Evolutionary conservation across 2,888 invertebrate genomes (phyloP).

Genomic region (Agrotis puta): DNA sequence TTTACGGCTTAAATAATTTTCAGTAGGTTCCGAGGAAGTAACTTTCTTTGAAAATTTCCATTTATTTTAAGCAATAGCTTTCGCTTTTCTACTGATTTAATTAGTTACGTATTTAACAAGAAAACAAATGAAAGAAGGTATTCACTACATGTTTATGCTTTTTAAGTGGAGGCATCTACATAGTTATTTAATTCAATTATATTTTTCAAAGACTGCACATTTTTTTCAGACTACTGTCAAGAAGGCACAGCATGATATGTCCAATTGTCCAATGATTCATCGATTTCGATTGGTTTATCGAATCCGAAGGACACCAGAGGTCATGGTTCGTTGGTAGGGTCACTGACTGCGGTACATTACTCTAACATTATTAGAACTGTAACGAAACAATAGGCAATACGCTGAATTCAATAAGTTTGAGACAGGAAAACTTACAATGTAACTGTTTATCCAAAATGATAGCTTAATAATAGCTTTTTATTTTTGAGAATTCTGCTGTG

Average conservation of each 20-base stretch:
- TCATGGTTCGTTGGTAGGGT: constrained; percentile 73
- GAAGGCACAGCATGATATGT: constrained; percentile 27
- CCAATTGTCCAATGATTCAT: constrained; percentile 56
- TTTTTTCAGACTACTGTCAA: constrained; percentile 30
- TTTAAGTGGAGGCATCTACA: background rate
- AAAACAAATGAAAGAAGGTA: background rate
- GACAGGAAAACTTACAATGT: constrained; percentile 27
- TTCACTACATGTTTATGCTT: background rate
- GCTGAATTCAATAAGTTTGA: constrained; percentile 30
- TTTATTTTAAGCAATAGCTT: no score
- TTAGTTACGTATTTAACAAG: background rate
- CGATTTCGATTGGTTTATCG: constrained; percentile 58
- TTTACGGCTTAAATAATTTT: no score
- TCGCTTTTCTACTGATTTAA: no score
- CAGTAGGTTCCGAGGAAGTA: no score
- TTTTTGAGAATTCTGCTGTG: constrained; percentile 9
- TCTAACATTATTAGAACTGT: constrained; percentile 60
- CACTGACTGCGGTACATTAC: constrained; percentile 72
- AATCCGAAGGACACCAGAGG: constrained; percentile 70
- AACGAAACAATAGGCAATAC: constrained; percentile 57
- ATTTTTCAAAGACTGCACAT: constrained; percentile 15
- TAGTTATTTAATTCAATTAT: constrained; percentile 5
- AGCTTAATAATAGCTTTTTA: background rate
- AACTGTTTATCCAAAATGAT: constrained; percentile 20
- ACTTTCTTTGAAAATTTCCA: background rate